These are phyloP conservation scores for Cataglyphis altisquamis DNA, from an alignment of 2,888 invertebrate species.

Conservation along the genomic window DNA sequence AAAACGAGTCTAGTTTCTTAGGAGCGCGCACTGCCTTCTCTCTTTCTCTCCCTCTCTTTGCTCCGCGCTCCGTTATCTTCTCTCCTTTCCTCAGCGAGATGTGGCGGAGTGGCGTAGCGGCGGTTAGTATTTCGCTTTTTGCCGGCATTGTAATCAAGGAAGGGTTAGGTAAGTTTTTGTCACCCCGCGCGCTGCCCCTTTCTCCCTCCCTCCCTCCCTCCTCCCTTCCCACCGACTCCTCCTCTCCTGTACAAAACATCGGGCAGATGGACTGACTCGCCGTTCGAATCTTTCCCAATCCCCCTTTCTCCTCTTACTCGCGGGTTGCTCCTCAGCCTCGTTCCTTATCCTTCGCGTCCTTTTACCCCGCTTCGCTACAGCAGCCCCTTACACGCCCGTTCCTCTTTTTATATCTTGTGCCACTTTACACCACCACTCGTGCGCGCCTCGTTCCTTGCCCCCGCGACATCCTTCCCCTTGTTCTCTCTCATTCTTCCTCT, in stretches of 20 bases:
- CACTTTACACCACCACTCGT: constrained; percentile 62
- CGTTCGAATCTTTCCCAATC: constrained; percentile 73
- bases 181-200: constrained; percentile 69
- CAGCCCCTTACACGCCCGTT: constrained; percentile 35
- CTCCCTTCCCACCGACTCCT: background rate
- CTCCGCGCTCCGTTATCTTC: constrained; percentile 73
- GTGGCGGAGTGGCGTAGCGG: constrained; percentile 77
- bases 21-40: constrained; percentile 80
- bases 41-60: background rate
- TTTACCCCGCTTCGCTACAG: constrained; percentile 48
- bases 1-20: constrained; percentile 86
- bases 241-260: constrained; percentile 82
- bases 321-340: constrained; percentile 24
- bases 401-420: constrained; percentile 55
- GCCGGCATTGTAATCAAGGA: constrained; percentile 86
- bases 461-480: constrained; percentile 48
- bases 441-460: constrained; percentile 43
- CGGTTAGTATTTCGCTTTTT: constrained; percentile 87
- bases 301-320: constrained; percentile 50
- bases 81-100: constrained; percentile 69
- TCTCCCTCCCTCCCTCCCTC: constrained; percentile 10
- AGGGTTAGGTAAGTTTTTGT: constrained; percentile 86
- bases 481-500: constrained; percentile 64
- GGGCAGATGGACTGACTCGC: constrained; percentile 86
- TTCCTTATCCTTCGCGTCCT: constrained; percentile 59